These are phyloP conservation scores for Lycopodina hypogea DNA, from an alignment of 37 sponge, comb jelly and placozoan species.

Conservation along the genomic window DNA sequence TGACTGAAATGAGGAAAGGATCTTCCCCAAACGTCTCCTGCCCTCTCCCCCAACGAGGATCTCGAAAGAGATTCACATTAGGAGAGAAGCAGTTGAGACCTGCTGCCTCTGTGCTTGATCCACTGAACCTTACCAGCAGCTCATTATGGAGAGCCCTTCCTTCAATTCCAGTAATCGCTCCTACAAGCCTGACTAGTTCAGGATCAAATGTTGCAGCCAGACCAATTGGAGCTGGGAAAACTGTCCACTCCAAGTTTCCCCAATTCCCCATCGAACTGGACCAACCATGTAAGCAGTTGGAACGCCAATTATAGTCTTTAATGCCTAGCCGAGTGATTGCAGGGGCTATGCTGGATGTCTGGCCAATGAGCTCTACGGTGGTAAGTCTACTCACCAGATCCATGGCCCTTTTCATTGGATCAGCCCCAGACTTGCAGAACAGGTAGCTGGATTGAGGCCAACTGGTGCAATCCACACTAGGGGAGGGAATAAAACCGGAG, in stretches of 20 bases:
- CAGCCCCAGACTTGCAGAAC: constrained; percentile 44
- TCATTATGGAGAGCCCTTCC: constrained; percentile 77
- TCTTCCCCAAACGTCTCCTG: constrained; percentile 74
- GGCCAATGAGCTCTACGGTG: constrained; percentile 46
- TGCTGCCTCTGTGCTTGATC: constrained; percentile 74
- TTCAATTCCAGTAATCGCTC: constrained; percentile 51
- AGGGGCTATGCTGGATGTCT: constrained; percentile 75
- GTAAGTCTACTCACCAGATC: constrained; percentile 63
- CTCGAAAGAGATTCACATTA: constrained; percentile 74
- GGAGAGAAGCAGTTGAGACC: constrained; percentile 85
- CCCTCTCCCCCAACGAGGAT: constrained; percentile 73
- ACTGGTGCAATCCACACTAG: constrained; percentile 67
- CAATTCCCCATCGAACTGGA: constrained; percentile 57
- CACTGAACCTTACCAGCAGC: constrained; percentile 45
- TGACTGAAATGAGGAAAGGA: constrained; percentile 52
- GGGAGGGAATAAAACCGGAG: constrained; percentile 34
- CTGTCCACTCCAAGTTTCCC: constrained; percentile 58
- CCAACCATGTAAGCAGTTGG: constrained; percentile 84
- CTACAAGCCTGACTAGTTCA: constrained; percentile 40
- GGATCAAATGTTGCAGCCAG: constrained; percentile 69
- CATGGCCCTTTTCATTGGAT: constrained; percentile 46
- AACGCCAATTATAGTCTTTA: constrained; percentile 81
- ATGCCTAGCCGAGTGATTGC: constrained; percentile 69
- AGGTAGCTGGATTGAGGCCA: constrained; percentile 52
- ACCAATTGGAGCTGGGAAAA: constrained; percentile 75